These are phyloP conservation scores for Orgyia antiqua DNA, from an alignment of 2,888 invertebrate genomes.

Conservation along the genomic window DNA sequence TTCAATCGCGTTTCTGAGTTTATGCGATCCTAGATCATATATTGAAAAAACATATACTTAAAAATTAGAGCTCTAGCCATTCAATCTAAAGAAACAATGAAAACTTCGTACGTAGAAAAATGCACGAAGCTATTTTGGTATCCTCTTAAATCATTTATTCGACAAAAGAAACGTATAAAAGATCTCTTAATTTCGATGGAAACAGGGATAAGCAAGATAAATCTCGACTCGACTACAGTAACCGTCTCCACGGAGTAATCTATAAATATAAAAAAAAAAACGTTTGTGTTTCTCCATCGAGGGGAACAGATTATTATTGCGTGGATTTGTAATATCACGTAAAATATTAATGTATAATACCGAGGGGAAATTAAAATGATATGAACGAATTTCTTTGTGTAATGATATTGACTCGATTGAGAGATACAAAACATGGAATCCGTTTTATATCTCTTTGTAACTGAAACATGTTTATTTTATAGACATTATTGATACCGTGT, in stretches of 20 bases:
- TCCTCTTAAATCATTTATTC: conserved; percentile 62
- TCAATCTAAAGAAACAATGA: no score
- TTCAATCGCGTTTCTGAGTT: no score
- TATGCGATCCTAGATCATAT: no score
- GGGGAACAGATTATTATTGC: conserved; percentile 46
- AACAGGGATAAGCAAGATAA: conserved; percentile 49
- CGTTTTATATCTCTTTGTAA: no score
- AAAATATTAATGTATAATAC: conserved; percentile 59
- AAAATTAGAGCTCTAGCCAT: no score
- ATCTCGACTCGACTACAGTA: conserved; percentile 50
- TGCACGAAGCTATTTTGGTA: no score
- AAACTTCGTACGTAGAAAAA: no score
- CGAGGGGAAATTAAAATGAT: conserved; percentile 58
- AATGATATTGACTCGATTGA: no score
- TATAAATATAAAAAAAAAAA: conserved; percentile 42
- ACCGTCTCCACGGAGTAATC: conserved; percentile 38
- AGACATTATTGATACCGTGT: no score
- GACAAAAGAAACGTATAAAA: conserved; percentile 46
- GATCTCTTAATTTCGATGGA: conserved; percentile 43
- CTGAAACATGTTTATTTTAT: no score
- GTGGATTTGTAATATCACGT: conserved; percentile 48
- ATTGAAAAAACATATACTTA: no score
- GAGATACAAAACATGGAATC: no score
- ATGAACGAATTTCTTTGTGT: conserved; percentile 46
- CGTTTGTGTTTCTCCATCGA: conserved; percentile 40